phyloP scores from a whole-genome alignment of 2,113 vertebrate genomes.

The Cephalophus harveyi region DNA sequence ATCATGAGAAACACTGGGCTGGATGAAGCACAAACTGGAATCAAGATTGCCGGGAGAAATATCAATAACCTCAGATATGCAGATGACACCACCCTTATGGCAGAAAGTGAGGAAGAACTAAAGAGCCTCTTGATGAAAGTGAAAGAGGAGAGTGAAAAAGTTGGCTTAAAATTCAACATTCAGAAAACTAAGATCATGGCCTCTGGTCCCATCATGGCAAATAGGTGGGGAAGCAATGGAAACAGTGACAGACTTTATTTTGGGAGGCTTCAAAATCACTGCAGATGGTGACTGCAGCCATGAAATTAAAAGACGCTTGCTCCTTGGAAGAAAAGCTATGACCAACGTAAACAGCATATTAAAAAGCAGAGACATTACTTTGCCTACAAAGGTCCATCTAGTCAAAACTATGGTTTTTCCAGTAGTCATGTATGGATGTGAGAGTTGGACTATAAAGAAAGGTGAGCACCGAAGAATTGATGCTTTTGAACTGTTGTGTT shows the following conservation, averaged over 20 bases:
- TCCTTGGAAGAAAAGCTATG: background rate
- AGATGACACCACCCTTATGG: background rate
- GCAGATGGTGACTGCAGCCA: background rate
- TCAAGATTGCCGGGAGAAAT: background rate
- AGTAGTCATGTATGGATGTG: background rate
- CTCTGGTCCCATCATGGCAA: background rate
- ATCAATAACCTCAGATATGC: background rate
- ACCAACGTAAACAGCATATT: background rate
- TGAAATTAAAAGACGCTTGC: background rate
- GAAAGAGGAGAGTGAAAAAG: background rate
- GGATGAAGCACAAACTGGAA: background rate
- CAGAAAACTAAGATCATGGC: background rate
- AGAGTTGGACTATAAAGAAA: background rate
- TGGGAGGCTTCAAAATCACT: background rate
- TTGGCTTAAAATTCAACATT: background rate
- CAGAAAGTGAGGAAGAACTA: background rate
- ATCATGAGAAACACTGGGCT: background rate
- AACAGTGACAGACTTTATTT: background rate
- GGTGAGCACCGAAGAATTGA: accelerated
- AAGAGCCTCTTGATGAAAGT: background rate
- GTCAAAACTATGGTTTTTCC: background rate
- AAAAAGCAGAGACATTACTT: background rate
- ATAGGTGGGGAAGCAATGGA: background rate
- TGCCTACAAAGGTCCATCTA: background rate
- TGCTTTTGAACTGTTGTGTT: background rate